Evolutionary conservation across 2,113 vertebrate genomes (phyloP).

Genomic region (Zosterops japonicus): DNA sequence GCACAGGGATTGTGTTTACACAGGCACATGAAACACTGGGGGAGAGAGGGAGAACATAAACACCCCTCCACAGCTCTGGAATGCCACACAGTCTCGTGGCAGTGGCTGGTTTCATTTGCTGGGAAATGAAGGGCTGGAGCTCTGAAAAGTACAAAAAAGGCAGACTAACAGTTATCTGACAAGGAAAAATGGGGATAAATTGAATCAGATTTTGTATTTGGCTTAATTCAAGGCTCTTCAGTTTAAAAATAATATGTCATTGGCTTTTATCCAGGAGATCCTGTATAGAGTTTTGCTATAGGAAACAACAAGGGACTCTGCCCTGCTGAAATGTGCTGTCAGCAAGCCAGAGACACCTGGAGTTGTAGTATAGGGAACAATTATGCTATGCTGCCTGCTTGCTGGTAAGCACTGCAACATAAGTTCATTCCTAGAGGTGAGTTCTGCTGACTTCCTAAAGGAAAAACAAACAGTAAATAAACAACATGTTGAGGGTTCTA

Average conservation of each 20-base stretch:
- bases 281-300: not conserved
- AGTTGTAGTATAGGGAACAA: not conserved
- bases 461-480: not conserved
- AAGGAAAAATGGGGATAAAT: not conserved
- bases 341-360: not conserved
- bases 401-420: not conserved
- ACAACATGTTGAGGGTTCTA: not conserved
- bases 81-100: not conserved
- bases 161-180: not conserved
- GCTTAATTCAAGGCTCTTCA: not conserved
- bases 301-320: not conserved
- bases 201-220: not conserved
- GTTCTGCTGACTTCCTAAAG: not conserved
- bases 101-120: not conserved
- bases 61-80: not conserved
- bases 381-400: not conserved
- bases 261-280: not conserved
- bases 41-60: not conserved
- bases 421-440: not conserved
- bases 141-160: not conserved
- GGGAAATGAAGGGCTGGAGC: not conserved
- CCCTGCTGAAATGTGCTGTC: not conserved
- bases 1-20: not conserved
- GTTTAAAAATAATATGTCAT: not conserved
- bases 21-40: not conserved